phyloP scores from a whole-genome alignment of 2,888 invertebrate species.

The Dinocampus coccinellae region DNA sequence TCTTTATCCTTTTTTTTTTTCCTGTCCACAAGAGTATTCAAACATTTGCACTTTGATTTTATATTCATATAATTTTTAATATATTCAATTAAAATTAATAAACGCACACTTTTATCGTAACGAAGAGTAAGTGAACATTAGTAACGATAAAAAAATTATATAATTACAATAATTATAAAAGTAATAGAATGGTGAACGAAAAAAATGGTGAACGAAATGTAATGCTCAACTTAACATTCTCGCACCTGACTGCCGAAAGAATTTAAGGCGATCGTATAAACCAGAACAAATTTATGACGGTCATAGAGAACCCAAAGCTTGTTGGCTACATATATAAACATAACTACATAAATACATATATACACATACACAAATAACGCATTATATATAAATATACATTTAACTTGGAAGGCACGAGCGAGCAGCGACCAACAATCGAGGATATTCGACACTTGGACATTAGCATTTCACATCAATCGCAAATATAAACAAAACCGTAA shows the following conservation, averaged over 20 bases:
- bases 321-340: neutral
- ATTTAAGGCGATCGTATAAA: conserved; percentile 56
- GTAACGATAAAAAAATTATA: too few species aligned
- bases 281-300: conserved; percentile 55
- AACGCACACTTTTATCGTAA: too few species aligned
- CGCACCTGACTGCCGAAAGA: conserved; percentile 52
- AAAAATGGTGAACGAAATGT: neutral
- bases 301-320: conserved; percentile 37
- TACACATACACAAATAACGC: neutral
- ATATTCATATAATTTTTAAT: too few species aligned
- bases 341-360: neutral
- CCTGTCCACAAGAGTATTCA: too few species aligned
- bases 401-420: neutral
- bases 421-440: neutral
- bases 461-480: neutral
- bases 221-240: conserved; percentile 48
- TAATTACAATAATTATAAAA: too few species aligned
- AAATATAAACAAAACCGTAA: neutral
- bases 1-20: too few species aligned
- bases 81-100: too few species aligned
- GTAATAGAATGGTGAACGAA: neutral
- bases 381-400: neutral
- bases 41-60: too few species aligned
- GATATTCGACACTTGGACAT: neutral
- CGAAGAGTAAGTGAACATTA: too few species aligned